Evolutionary conservation across 2,113 vertebrate species (phyloP).

Genomic region (Globicephala melas): DNA sequence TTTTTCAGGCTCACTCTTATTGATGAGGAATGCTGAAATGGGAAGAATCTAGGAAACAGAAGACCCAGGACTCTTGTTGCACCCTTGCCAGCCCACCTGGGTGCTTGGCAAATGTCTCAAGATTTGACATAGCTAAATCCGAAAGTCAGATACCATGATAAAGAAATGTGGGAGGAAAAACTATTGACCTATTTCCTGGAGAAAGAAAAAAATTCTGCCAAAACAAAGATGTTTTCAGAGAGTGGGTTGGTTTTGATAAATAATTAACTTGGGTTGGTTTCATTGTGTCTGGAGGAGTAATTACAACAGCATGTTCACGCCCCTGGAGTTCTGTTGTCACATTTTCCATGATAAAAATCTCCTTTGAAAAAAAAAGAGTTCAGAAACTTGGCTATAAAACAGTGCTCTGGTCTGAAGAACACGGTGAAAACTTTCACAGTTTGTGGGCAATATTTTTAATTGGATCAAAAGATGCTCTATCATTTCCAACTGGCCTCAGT

Average conservation of each 20-base stretch:
- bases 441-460: conserved; percentile 63
- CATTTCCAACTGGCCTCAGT: conserved; percentile 63
- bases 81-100: conserved; percentile 41
- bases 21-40: not conserved
- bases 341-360: conserved; percentile 81
- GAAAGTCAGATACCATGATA: conserved; percentile 61
- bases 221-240: conserved; percentile 78
- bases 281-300: conserved; percentile 77
- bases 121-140: conserved; percentile 47
- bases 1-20: not conserved
- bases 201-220: conserved; percentile 52
- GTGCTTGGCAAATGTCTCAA: conserved; percentile 22
- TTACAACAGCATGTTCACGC: conserved; percentile 65
- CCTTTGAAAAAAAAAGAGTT: conserved; percentile 72
- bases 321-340: conserved; percentile 73
- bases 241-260: conserved; percentile 80
- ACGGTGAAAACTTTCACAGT: conserved; percentile 65
- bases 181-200: conserved; percentile 66
- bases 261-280: conserved; percentile 80
- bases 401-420: conserved; percentile 69
- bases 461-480: conserved; percentile 59
- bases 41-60: not conserved
- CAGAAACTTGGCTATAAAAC: conserved; percentile 77
- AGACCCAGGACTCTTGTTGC: not conserved
- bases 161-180: conserved; percentile 69